A percentile compares a stretch with the other conserved stretches of the same genome.
Evolutionary conservation across 2,797 vertebrate genomes (phyloP).

Genomic region (Bradypodion pumilum): DNA sequence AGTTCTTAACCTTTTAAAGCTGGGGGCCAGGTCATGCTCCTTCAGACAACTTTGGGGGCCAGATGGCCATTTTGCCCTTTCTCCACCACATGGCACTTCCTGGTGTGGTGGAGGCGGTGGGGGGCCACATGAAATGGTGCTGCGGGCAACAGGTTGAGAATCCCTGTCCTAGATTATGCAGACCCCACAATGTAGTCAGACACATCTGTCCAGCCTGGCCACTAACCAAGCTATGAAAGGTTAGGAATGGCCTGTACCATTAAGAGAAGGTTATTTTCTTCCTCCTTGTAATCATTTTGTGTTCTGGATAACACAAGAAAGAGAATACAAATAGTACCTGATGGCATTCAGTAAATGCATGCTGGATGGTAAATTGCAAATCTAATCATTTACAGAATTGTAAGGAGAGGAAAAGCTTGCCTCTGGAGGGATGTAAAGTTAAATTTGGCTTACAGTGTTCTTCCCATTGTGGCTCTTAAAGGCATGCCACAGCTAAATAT

Average conservation of each 20-base stretch:
- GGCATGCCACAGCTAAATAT: background rate
- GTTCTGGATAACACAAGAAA: slow-evolving; percentile 1
- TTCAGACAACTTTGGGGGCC: too few species aligned
- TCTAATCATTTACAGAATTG: background rate
- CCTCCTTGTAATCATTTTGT: background rate
- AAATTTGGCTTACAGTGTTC: background rate
- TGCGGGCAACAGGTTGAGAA: too few species aligned
- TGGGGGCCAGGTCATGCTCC: too few species aligned
- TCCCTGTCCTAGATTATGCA: too few species aligned
- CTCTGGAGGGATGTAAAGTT: background rate
- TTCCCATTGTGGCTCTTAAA: slow-evolving; percentile 26
- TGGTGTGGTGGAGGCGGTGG: too few species aligned
- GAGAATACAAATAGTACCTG: background rate
- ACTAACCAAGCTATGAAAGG: too few species aligned
- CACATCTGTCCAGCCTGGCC: background rate
- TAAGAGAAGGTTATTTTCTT: background rate
- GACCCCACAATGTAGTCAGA: background rate
- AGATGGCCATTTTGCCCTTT: too few species aligned
- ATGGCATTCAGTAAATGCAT: background rate
- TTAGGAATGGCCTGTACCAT: background rate
- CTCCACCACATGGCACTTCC: too few species aligned
- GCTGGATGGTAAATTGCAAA: background rate
- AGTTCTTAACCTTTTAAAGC: too few species aligned
- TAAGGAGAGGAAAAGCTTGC: background rate
- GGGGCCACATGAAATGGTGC: too few species aligned